Base-by-base conservation (phyloP, 2,888 invertebrate genomes). In the Anoncus sp. region DNA sequence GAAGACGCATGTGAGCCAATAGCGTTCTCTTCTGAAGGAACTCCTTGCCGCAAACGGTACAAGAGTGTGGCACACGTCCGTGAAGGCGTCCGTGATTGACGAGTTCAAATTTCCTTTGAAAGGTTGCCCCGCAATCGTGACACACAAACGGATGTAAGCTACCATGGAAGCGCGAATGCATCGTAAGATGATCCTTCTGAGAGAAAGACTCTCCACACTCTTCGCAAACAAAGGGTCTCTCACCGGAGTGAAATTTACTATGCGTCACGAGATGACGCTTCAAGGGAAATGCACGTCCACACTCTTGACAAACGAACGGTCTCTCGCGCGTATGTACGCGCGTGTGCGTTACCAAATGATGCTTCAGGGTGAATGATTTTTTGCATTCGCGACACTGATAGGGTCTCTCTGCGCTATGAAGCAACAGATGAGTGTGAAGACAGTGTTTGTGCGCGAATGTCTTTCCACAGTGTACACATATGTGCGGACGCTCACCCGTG, bases 121-220 rank as follows among this genome's bases (percentile, higher is more conserved):
- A 97, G 75, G 96, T 96, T 66, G 95, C 95, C 22, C 96, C 96
- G 88, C 99, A 99, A 88, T 97, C 97, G 67, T 95, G 94, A 91
- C 99, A 99, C 84, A 96, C 96, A 92, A 98, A 99, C 12, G 99
- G 98, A 87, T 98, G 97, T 87, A 98, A 95, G 7, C 98, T 98
- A n/a, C 98, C 98, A 92, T 98, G 98, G 92, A 98, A 98, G 80
- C 98, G 93, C 76, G 96, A 94, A 92, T 98, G 97, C 93, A 97
- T 97, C 85, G 97, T 92, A 59, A 98, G 94, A 89, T 98, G 97
- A 91, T 98, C 97, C 89, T 97, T 95, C 82, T 97, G 95, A 12
- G 97, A 96, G 92, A 98, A 98, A 78, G 98, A 97, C 92, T 99
- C 99, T 3, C 96, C 96, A 88, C 99, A 99, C 79, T 98, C 96